Percentiles rank a stretch among this genome's conserved stretches.
Evolutionary conservation across 2,113 vertebrate species (phyloP).

Genomic region (Melanerpes aurifrons): DNA sequence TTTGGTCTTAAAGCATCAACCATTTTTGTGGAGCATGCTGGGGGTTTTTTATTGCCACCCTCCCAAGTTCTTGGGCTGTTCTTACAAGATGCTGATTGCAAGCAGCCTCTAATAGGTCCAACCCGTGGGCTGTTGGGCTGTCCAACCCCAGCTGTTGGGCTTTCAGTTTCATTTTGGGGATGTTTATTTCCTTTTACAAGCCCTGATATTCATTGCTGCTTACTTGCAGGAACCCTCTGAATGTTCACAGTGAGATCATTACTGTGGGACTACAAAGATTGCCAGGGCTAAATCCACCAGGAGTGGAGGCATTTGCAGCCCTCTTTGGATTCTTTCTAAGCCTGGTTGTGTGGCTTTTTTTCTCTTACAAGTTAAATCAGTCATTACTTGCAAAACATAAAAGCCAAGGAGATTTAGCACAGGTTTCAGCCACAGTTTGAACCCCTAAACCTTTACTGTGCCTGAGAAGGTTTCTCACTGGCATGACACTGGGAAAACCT

Average conservation of each 20-base stretch:
- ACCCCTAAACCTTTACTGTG: not conserved
- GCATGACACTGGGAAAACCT: not conserved
- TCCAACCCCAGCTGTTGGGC: not conserved
- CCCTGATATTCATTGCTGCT: not conserved
- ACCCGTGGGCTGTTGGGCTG: not conserved
- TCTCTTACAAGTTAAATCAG: not conserved
- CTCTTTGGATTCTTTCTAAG: not conserved
- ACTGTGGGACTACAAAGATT: not conserved
- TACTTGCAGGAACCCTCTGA: not conserved
- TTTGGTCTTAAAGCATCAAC: not conserved
- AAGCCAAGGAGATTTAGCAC: not conserved
- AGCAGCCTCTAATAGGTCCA: not conserved
- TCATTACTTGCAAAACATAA: not conserved
- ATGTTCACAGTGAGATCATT: not conserved
- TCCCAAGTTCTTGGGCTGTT: not conserved
- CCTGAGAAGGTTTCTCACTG: not conserved
- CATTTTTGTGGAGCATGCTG: conserved; percentile 33
- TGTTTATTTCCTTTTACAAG: conserved; percentile 25
- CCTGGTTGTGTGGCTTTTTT: not conserved
- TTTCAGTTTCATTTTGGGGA: conserved; percentile 20
- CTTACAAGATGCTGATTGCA: conserved; percentile 32
- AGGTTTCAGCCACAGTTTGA: not conserved
- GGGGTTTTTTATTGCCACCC: conserved; percentile 20
- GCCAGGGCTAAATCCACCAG: not conserved
- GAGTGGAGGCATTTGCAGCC: not conserved